Evolutionary conservation across 2,888 invertebrate species (phyloP).

Genomic region (Rhingia campestris): DNA sequence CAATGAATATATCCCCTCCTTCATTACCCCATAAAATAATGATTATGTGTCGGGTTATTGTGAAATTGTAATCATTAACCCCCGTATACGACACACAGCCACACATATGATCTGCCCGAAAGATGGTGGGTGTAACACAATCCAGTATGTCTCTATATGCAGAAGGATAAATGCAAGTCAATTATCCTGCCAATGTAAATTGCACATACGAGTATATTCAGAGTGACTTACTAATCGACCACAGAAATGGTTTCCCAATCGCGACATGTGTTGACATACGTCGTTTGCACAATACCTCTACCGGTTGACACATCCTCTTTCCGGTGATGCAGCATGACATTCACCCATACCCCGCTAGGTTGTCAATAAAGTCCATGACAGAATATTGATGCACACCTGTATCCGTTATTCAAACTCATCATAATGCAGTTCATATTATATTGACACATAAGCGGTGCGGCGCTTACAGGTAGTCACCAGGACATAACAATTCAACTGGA

Average conservation of each 20-base stretch:
- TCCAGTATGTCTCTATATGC: not conserved
- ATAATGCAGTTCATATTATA: constrained; percentile 21
- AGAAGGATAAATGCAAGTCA: constrained; percentile 37
- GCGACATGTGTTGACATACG: constrained; percentile 59
- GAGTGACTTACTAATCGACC: constrained; percentile 67
- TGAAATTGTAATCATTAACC: constrained; percentile 57
- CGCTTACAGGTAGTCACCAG: constrained; percentile 41
- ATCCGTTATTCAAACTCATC: constrained; percentile 14
- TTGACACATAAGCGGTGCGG: not conserved
- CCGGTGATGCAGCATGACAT: constrained; percentile 5
- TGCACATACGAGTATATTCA: constrained; percentile 36
- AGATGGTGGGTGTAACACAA: not conserved
- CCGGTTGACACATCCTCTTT: constrained; percentile 47
- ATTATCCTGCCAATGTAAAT: constrained; percentile 58
- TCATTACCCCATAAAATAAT: constrained; percentile 71
- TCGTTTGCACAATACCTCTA: constrained; percentile 35
- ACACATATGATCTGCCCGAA: not conserved
- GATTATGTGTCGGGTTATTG: constrained; percentile 65
- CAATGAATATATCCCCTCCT: constrained; percentile 10
- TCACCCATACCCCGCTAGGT: not conserved
- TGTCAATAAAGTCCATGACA: constrained; percentile 4
- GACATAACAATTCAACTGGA: constrained; percentile 48
- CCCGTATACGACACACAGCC: not conserved
- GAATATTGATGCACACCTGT: constrained; percentile 9
- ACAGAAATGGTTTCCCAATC: constrained; percentile 64